These are phyloP conservation scores for Takifugu bimaculatus DNA, from an alignment of 2,113 vertebrate species.

Conservation along the genomic window DNA sequence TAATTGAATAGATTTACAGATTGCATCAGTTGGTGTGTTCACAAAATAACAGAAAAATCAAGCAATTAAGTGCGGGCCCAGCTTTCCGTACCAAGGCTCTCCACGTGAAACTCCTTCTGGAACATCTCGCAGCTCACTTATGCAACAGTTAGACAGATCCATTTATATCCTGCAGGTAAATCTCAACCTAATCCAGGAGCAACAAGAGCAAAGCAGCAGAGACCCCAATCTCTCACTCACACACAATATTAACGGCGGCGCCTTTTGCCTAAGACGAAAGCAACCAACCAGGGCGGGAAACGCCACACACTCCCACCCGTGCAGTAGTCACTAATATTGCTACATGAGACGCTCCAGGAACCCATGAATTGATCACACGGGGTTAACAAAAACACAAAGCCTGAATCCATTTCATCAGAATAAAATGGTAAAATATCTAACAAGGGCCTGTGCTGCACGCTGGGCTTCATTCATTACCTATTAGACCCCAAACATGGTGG, in stretches of 20 bases:
- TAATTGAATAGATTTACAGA: background rate
- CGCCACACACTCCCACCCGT: too few species aligned
- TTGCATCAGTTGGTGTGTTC: background rate
- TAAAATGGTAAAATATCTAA: too few species aligned
- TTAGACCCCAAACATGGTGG: too few species aligned
- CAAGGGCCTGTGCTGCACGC: too few species aligned
- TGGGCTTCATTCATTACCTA: too few species aligned
- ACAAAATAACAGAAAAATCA: background rate
- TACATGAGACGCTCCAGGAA: too few species aligned
- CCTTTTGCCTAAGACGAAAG: too few species aligned
- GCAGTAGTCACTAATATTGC: too few species aligned
- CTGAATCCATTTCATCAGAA: too few species aligned
- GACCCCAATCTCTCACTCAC: background rate
- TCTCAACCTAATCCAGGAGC: conserved; percentile 55
- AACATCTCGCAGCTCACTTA: conserved; percentile 64
- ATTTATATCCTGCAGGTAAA: conserved; percentile 66
- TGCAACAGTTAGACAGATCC: conserved; percentile 52
- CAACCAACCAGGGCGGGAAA: background rate
- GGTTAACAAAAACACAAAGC: too few species aligned
- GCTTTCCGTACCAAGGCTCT: conserved; percentile 11
- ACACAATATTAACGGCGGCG: background rate
- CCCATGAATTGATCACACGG: too few species aligned
- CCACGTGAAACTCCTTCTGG: conserved; percentile 20
- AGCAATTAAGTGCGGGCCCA: background rate
- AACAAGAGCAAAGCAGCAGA: background rate